phyloP scores from a whole-genome alignment of 2,797 vertebrate genomes.

The Cygnus olor region DNA sequence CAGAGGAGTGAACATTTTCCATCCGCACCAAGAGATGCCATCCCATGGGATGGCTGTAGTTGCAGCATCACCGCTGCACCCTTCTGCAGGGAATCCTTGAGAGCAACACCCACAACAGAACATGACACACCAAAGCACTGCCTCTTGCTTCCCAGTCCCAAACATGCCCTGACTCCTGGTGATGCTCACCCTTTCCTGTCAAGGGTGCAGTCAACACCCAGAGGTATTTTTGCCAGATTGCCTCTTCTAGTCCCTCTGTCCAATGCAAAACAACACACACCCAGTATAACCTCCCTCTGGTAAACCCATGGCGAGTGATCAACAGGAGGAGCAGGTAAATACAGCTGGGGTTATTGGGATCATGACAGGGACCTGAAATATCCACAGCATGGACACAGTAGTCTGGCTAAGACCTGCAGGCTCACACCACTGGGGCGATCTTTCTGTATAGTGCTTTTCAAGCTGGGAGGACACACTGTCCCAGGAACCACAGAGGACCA shows the following conservation, averaged over 20 bases:
- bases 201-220: neutral
- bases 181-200: neutral
- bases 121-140: neutral
- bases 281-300: neutral
- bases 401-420: neutral
- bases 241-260: neutral
- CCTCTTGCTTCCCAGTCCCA: neutral
- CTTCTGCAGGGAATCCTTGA: neutral
- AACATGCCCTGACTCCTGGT: neutral
- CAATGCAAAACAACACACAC: accelerated
- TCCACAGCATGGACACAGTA: neutral
- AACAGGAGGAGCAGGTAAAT: neutral
- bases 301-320: accelerated
- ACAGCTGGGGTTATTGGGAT: accelerated
- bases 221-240: neutral
- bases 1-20: neutral
- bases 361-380: neutral
- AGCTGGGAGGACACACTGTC: neutral
- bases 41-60: neutral
- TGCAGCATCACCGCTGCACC: accelerated
- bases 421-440: accelerated
- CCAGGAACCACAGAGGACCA: neutral
- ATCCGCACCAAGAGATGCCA: neutral
- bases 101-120: neutral
- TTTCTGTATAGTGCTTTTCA: neutral